Conservation (phyloP, 2,888 invertebrate genomes). For the Tipula lateralis region DNA sequence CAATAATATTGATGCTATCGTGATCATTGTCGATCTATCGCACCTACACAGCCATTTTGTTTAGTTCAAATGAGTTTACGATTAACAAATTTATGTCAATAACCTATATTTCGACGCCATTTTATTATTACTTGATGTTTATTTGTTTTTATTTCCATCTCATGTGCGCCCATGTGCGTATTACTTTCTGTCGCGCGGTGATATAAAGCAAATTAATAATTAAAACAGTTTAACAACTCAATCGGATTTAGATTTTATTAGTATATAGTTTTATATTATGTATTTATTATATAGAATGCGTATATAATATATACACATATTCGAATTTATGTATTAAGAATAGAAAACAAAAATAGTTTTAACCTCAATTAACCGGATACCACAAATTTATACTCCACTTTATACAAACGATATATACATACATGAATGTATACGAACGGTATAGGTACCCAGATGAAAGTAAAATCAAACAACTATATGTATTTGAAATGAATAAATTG, state of each 20-base stretch:
- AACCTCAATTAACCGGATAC: conserved; percentile 24
- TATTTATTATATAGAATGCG: neutral
- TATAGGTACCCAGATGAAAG: neutral
- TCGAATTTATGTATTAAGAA: neutral
- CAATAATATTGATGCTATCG: neutral
- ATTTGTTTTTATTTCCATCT: no score
- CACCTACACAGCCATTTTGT: neutral
- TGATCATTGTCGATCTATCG: neutral
- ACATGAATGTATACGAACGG: no score
- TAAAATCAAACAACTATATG: neutral
- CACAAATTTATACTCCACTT: neutral
- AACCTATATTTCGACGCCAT: neutral
- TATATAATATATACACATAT: neutral
- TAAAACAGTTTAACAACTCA: neutral
- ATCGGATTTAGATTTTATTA: neutral
- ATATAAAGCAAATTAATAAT: neutral
- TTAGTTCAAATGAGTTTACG: neutral
- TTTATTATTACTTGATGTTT: no score
- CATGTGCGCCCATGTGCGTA: neutral
- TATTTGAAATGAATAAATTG: neutral
- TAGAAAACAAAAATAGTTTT: neutral
- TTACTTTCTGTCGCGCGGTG: neutral
- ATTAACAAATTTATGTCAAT: neutral
- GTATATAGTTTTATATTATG: neutral
- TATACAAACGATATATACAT: neutral